phyloP scores from a whole-genome alignment of 2,888 invertebrate species.

The Drosophila hamatofila region DNA sequence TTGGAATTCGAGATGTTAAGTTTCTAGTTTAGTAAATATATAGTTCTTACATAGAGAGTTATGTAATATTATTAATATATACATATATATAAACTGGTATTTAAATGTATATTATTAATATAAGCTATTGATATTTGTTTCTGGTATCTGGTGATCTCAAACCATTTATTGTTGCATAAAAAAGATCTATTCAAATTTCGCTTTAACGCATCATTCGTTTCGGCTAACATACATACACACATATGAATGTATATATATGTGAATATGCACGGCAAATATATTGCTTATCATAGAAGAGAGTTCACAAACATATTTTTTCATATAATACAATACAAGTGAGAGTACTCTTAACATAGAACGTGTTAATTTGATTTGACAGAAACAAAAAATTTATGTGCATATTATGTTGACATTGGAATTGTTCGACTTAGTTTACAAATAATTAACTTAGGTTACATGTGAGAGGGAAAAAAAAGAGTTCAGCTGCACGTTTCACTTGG shows the following conservation, averaged over 20 bases:
- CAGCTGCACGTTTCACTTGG: not conserved
- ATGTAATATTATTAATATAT: not conserved
- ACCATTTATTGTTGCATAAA: constrained; percentile 30
- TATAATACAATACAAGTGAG: constrained; percentile 1
- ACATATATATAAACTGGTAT: constrained; percentile 1
- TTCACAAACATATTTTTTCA: constrained; percentile 5
- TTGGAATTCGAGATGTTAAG: not conserved
- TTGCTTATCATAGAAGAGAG: constrained; percentile 11
- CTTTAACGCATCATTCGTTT: constrained; percentile 24
- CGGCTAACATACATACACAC: constrained; percentile 3
- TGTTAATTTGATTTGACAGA: not conserved
- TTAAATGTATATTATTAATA: constrained; percentile 4
- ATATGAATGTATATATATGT: not conserved
- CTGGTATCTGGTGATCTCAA: constrained; percentile 6
- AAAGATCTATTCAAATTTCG: constrained; percentile 9
- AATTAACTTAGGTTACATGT: not conserved
- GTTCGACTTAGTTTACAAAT: constrained; percentile 8
- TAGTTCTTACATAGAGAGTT: not conserved
- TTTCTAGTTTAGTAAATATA: not conserved
- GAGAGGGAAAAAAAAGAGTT: not conserved
- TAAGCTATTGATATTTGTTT: constrained; percentile 16
- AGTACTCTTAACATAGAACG: constrained; percentile 10
- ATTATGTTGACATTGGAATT: not conserved
- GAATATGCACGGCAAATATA: constrained; percentile 4
- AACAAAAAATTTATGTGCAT: not conserved